Conservation (phyloP, 2,113 vertebrate genomes). For the Thryonomys swinderianus region DNA sequence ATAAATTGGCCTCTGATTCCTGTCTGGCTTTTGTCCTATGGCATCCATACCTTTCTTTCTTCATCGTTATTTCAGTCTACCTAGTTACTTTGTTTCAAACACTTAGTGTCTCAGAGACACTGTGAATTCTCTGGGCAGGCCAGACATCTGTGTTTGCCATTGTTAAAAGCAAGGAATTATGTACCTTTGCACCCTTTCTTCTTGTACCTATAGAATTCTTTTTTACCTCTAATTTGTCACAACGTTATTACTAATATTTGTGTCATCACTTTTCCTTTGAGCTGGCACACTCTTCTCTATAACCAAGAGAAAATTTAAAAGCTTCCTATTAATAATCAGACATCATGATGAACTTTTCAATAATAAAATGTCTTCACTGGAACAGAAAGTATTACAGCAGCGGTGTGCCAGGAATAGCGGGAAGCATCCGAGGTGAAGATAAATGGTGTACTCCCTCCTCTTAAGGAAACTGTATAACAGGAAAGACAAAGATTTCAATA, state of each 20-base stretch:
- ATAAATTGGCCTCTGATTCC: neutral
- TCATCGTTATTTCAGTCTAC: neutral
- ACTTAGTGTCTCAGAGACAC: neutral
- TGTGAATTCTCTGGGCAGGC: neutral
- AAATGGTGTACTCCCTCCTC: neutral
- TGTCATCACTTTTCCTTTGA: slow-evolving; percentile 1
- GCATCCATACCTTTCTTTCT: neutral
- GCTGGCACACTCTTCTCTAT: neutral
- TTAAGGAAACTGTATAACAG: neutral
- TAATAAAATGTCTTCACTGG: neutral
- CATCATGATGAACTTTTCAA: neutral
- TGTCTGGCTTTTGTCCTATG: neutral
- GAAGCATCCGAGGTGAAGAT: neutral
- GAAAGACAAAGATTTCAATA: neutral
- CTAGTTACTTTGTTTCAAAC: neutral
- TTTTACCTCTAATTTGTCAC: neutral
- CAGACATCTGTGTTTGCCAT: neutral
- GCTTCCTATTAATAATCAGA: neutral
- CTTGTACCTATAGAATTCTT: neutral
- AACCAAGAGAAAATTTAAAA: neutral
- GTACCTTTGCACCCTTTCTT: neutral
- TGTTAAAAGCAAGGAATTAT: neutral
- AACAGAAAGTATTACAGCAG: neutral
- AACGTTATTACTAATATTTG: neutral
- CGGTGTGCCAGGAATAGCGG: neutral